A percentile compares a stretch with the other conserved stretches of the same genome.
Evolutionary conservation across 1,140 invertebrate genomes (phyloP).

Genomic region (Asbolus verrucosus): DNA sequence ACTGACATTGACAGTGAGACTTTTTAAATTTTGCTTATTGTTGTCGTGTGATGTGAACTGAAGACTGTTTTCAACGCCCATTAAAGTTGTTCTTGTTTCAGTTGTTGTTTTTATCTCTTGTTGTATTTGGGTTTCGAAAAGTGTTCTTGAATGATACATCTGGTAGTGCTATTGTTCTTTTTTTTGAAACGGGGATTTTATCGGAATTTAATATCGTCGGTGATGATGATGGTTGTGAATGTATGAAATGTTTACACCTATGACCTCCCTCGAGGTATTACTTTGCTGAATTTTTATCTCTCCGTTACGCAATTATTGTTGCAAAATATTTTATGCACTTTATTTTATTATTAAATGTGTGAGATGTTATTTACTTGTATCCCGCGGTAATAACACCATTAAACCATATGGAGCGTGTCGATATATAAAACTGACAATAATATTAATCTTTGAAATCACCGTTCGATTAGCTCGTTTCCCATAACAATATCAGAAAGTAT

Average conservation of each 20-base stretch:
- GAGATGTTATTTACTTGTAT: conserved; percentile 3
- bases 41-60: too few species aligned
- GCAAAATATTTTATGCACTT: conserved; percentile 7
- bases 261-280: conserved; percentile 25
- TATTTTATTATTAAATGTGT: conserved; percentile 16
- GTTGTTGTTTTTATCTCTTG: too few species aligned
- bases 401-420: background rate
- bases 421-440: background rate
- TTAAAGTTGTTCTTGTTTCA: too few species aligned
- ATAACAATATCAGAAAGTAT: background rate
- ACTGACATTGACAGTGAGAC: conserved; percentile 27
- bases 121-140: too few species aligned
- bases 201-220: background rate
- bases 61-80: too few species aligned
- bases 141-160: background rate
- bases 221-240: conserved; percentile 12
- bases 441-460: background rate
- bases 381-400: background rate
- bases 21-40: conserved; percentile 16
- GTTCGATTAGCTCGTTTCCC: background rate
- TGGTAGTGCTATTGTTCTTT: conserved; percentile 16
- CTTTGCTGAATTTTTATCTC: conserved; percentile 33
- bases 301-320: conserved; percentile 7
- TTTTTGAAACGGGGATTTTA: background rate
- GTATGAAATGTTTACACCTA: conserved; percentile 17